Conservation (phyloP, 2,113 vertebrate genomes). For the Vireo altiloquus region DNA sequence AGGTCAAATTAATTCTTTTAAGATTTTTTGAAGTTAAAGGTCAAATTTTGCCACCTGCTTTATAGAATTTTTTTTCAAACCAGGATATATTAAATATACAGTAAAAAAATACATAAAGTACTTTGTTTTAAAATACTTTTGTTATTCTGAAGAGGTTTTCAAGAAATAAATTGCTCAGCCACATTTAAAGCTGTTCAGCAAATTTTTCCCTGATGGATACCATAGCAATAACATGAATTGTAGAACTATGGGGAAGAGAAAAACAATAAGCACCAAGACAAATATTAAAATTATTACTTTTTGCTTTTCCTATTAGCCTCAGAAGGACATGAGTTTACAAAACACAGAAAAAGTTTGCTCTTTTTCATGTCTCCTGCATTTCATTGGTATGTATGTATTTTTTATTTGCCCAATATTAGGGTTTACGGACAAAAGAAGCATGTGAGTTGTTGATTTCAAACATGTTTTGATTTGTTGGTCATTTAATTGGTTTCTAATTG, state of each 20-base stretch:
- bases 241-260: neutral
- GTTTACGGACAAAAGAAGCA: neutral
- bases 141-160: neutral
- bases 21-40: neutral
- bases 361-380: neutral
- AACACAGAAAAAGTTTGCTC: neutral
- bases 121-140: neutral
- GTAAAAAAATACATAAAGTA: neutral
- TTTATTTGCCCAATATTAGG: neutral
- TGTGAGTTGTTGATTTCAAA: neutral
- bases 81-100: neutral
- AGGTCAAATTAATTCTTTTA: neutral
- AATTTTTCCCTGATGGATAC: neutral
- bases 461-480: neutral
- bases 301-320: neutral
- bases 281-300: neutral
- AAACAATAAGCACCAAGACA: neutral
- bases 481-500: neutral
- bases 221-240: neutral
- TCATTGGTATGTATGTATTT: neutral
- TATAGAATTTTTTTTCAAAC: neutral
- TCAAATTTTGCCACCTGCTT: neutral
- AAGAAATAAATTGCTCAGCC: neutral
- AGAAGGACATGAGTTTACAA: rapidly evolving
- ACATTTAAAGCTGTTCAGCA: neutral